Evolutionary conservation across 2,888 invertebrate genomes (phyloP).

Genomic region (Chrysopilus asiliformis): DNA sequence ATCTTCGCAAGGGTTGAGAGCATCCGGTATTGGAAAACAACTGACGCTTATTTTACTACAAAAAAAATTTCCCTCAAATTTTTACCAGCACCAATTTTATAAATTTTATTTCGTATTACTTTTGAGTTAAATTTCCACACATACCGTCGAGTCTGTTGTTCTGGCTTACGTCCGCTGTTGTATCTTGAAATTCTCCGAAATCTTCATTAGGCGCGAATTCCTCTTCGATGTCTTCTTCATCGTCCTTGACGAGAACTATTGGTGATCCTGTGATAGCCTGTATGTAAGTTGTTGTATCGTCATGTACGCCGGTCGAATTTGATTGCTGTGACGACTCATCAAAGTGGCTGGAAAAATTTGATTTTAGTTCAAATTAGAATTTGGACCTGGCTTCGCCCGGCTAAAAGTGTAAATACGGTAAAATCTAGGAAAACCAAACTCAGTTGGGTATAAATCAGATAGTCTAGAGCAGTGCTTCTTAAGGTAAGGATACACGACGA

Average conservation of each 20-base stretch:
- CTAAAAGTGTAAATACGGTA: too few species aligned
- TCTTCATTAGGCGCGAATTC: constrained; percentile 11
- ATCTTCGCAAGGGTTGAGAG: constrained; percentile 79
- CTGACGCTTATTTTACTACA: constrained; percentile 39
- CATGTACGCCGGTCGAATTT: constrained; percentile 3
- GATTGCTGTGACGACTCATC: too few species aligned
- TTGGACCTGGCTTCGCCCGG: too few species aligned
- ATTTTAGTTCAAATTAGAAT: too few species aligned
- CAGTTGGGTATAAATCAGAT: too few species aligned
- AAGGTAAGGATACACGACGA: too few species aligned
- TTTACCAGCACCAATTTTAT: too few species aligned
- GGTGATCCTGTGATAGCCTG: constrained; percentile 16
- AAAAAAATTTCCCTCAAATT: too few species aligned
- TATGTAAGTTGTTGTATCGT: constrained; percentile 4
- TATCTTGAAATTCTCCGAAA: constrained; percentile 35
- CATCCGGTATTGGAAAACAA: constrained; percentile 64
- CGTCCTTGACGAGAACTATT: constrained; percentile 10
- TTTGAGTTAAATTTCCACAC: constrained; percentile 42
- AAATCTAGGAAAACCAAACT: too few species aligned
- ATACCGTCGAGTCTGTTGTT: constrained; percentile 37
- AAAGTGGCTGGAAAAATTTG: too few species aligned
- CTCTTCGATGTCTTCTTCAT: constrained; percentile 6
- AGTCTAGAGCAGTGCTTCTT: too few species aligned
- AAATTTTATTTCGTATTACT: too few species aligned
- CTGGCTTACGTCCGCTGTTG: constrained; percentile 36